A percentile compares a stretch with the other conserved stretches of the same genome.
phyloP scores from a whole-genome alignment of 2,888 invertebrate species.

The Cephalotes varians region DNA sequence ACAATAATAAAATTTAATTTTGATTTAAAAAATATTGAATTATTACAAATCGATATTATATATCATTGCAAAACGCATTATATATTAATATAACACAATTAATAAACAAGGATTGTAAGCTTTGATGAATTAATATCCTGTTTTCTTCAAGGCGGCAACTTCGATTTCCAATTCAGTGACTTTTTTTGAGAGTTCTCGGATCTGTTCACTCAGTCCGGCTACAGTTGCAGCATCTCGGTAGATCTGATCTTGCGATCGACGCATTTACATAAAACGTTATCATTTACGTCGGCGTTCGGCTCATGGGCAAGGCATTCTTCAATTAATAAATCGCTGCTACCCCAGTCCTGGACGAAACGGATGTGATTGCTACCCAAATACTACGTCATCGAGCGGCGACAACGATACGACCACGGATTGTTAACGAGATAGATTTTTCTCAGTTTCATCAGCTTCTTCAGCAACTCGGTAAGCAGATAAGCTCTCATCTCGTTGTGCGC shows the following conservation, averaged over 20 bases:
- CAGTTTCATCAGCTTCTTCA: constrained; percentile 61
- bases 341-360: constrained; percentile 61
- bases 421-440: constrained; percentile 51
- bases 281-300: constrained; percentile 45
- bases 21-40: not conserved
- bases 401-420: constrained; percentile 66
- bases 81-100: not conserved
- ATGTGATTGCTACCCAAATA: constrained; percentile 58
- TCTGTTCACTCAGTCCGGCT: constrained; percentile 35
- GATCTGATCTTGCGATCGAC: constrained; percentile 55
- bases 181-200: constrained; percentile 28
- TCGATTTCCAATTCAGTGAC: constrained; percentile 40
- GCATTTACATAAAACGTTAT: constrained; percentile 52
- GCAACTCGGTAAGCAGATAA: constrained; percentile 23
- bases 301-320: constrained; percentile 70
- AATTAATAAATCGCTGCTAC: constrained; percentile 57
- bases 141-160: constrained; percentile 29
- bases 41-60: not conserved
- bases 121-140: not conserved
- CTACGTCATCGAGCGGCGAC: constrained; percentile 60
- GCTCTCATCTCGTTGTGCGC: constrained; percentile 56
- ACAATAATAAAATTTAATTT: no score
- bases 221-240: constrained; percentile 33
- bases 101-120: not conserved
- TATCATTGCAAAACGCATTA: not conserved